Conservation (phyloP, 2,888 invertebrate species). For the Drosophila conformis region DNA sequence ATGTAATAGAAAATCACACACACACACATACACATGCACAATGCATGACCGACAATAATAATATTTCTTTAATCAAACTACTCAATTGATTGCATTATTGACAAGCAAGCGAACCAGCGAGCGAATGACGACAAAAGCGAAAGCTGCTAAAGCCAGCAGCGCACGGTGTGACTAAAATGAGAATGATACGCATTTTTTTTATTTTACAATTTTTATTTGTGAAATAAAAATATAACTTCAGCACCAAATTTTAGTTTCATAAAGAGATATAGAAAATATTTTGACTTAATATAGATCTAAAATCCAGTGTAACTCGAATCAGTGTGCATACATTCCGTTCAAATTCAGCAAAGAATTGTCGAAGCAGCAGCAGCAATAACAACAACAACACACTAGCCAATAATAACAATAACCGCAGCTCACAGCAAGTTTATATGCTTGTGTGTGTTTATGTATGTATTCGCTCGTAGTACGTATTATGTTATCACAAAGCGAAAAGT, state of each 20-base stretch:
- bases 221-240: background rate
- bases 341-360: constrained; percentile 35
- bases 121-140: constrained; percentile 26
- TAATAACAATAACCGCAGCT: constrained; percentile 43
- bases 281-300: background rate
- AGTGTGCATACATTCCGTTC: constrained; percentile 32
- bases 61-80: constrained; percentile 63
- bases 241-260: background rate
- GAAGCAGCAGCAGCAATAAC: constrained; percentile 20
- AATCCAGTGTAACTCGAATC: background rate
- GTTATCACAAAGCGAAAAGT: constrained; percentile 52
- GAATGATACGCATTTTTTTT: background rate
- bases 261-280: background rate
- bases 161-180: constrained; percentile 33
- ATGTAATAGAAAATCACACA: constrained; percentile 36
- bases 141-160: constrained; percentile 15
- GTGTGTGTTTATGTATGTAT: background rate
- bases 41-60: constrained; percentile 47
- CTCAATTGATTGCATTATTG: constrained; percentile 67
- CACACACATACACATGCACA: constrained; percentile 4
- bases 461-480: constrained; percentile 26
- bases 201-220: background rate
- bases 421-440: constrained; percentile 18
- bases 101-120: constrained; percentile 50
- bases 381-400: constrained; percentile 7